Percentiles rank a stretch among this genome's conserved stretches.
Evolutionary conservation across 1,140 invertebrate genomes (phyloP).

Genomic region (Brachionus sp.): DNA sequence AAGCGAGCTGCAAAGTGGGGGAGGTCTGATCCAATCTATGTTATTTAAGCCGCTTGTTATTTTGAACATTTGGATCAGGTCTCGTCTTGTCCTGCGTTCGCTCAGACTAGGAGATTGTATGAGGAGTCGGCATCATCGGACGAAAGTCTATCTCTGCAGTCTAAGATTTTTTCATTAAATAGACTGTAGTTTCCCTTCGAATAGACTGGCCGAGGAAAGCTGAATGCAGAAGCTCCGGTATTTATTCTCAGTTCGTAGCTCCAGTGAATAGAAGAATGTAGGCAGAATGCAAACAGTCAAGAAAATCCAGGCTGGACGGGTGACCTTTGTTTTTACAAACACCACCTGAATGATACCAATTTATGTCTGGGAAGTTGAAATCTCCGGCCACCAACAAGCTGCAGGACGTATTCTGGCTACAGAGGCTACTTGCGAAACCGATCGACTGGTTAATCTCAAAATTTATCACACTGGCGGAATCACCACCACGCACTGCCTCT

Average conservation of each 20-base stretch:
- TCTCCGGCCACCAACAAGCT: background rate
- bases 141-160: background rate
- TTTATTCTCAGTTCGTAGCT: background rate
- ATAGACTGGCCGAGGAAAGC: background rate
- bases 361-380: background rate
- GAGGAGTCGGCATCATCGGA: background rate
- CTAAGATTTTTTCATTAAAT: background rate
- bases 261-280: background rate
- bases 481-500: background rate
- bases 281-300: background rate
- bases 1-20: background rate
- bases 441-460: background rate
- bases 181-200: background rate
- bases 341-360: background rate
- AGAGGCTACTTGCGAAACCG: background rate
- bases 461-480: background rate
- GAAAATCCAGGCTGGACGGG: background rate
- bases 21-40: too few relatives aligned
- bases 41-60: too few relatives aligned
- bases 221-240: background rate
- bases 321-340: background rate
- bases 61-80: too few relatives aligned
- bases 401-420: background rate
- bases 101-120: background rate
- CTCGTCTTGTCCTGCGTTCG: too few relatives aligned